phyloP scores from a whole-genome alignment of 2,888 invertebrate genomes.

The Patella caerulea region DNA sequence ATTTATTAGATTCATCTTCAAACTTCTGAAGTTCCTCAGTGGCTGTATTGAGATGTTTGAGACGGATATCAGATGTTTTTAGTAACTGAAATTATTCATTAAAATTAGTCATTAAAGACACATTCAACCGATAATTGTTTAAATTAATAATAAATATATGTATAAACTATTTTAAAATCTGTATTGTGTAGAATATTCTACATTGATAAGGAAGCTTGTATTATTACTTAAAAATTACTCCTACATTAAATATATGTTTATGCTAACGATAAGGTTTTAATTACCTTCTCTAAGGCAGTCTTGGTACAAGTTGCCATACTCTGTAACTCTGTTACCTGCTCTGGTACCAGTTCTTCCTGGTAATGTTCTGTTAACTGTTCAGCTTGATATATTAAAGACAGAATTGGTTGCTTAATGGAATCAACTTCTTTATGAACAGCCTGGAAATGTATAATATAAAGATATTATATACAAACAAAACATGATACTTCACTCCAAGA shows the following conservation, averaged over 20 bases:
- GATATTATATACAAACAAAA: too few species aligned
- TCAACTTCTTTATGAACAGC: constrained; percentile 58
- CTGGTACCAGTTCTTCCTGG: constrained; percentile 64
- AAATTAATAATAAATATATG: too few species aligned
- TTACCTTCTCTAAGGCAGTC: constrained; percentile 58
- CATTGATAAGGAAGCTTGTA: too few species aligned
- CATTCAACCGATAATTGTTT: too few species aligned
- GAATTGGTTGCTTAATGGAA: constrained; percentile 63
- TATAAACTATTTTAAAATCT: too few species aligned
- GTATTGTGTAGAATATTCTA: too few species aligned
- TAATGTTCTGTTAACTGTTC: constrained; percentile 66
- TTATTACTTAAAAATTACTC: not conserved
- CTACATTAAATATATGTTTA: not conserved
- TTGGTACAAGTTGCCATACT: constrained; percentile 55
- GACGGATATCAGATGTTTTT: constrained; percentile 58
- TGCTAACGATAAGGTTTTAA: not conserved
- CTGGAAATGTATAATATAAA: constrained; percentile 32
- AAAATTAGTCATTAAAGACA: too few species aligned
- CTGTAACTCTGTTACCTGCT: constrained; percentile 63
- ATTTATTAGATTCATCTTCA: constrained; percentile 60
- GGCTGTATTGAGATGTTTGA: constrained; percentile 57
- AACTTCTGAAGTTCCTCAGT: constrained; percentile 65
- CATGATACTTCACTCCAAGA: too few species aligned
- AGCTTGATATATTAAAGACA: constrained; percentile 65
- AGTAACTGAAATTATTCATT: constrained; percentile 42